Conservation (phyloP, 2,888 invertebrate species). For the Sisyra terminalis region DNA sequence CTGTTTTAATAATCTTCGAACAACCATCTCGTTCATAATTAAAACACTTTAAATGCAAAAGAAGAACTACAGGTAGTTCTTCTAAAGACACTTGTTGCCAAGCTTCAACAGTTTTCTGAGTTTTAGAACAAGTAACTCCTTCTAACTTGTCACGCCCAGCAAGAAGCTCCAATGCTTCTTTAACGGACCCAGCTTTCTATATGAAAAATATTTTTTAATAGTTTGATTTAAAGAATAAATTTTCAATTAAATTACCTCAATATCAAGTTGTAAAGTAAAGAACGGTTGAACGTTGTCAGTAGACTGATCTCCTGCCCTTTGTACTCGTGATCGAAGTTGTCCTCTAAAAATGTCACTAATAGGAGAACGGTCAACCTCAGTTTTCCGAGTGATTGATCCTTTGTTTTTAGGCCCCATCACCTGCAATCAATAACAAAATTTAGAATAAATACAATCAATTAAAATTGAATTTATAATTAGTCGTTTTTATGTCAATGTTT, state of each 20-base stretch:
- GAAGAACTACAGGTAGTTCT: slow-evolving; percentile 72
- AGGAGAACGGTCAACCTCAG: slow-evolving; percentile 69
- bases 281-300: slow-evolving; percentile 92
- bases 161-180: slow-evolving; percentile 73
- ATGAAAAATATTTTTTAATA: slow-evolving; percentile 13
- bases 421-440: slow-evolving; percentile 22
- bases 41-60: slow-evolving; percentile 89
- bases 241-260: slow-evolving; percentile 46
- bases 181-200: slow-evolving; percentile 67
- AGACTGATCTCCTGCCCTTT: slow-evolving; percentile 53
- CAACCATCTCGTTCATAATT: slow-evolving; percentile 74
- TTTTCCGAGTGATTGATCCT: slow-evolving; percentile 72
- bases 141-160: slow-evolving; percentile 73
- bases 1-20: slow-evolving; percentile 80
- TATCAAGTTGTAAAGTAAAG: slow-evolving; percentile 87
- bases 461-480: not conserved
- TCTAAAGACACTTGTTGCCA: slow-evolving; percentile 83
- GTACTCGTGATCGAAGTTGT: slow-evolving; percentile 68
- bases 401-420: slow-evolving; percentile 79
- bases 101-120: slow-evolving; percentile 69
- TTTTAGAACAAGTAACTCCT: slow-evolving; percentile 69
- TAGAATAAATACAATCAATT: not conserved
- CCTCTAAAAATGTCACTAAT: slow-evolving; percentile 89
- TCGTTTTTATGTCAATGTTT: not conserved
- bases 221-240: slow-evolving; percentile 43